These are phyloP conservation scores for Aplodontia rufa DNA, from an alignment of 2,113 vertebrate genomes.

Conservation along the genomic window DNA sequence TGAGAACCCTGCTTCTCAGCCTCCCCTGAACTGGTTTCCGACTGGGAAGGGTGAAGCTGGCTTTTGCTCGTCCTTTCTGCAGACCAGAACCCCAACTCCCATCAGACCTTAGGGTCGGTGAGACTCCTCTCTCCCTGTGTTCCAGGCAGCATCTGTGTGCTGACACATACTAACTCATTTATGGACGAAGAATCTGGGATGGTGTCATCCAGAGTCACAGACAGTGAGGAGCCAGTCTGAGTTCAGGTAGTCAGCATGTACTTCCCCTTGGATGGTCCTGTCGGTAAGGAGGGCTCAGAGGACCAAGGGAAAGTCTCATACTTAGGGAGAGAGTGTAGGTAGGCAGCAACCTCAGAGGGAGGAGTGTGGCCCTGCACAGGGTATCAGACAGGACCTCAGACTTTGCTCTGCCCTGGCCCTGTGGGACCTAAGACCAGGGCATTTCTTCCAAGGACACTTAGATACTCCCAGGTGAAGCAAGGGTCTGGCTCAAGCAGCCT, in stretches of 20 bases:
- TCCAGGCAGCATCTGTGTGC: neutral
- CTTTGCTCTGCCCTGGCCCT: neutral
- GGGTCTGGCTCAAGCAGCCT: neutral
- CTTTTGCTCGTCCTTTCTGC: neutral
- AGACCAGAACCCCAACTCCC: neutral
- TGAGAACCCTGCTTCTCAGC: neutral
- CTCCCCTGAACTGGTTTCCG: neutral
- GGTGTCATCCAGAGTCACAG: neutral
- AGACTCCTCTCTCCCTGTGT: neutral
- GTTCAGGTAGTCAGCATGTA: neutral
- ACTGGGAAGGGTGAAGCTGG: neutral
- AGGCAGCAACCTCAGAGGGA: neutral
- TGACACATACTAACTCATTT: neutral
- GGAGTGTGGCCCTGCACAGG: fast-evolving
- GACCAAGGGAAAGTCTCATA: neutral
- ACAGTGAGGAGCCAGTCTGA: neutral
- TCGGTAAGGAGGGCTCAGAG: neutral
- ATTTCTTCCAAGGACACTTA: neutral
- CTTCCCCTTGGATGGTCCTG: neutral
- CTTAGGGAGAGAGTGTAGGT: neutral
- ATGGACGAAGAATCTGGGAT: neutral
- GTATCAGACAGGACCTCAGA: neutral
- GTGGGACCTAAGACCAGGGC: neutral
- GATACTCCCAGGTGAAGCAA: neutral
- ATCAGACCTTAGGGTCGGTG: neutral